Base-by-base conservation (phyloP, 2,888 invertebrate species). In the Calephelis perditalis region DNA sequence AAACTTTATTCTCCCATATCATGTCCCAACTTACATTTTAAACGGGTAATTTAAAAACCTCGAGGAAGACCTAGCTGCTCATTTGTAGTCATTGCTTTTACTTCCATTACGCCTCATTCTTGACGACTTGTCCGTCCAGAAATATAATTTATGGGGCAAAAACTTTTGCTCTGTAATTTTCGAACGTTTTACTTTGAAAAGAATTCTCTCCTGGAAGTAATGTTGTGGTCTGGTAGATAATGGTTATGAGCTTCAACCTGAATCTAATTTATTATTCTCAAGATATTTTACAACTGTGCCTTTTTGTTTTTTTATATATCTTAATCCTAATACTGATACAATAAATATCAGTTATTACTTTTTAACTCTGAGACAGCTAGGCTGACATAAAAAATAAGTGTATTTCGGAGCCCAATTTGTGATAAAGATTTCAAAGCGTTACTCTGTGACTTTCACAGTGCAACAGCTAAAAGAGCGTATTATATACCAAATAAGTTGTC, bases 1-100 rank as follows among this genome's bases (percentile, higher is more conserved):
- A 61, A 68, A 64, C 63, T 67, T 62, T 64, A 64, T 65, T 61
- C 65, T 56, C 59, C 62, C 65, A 65, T 65, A 62, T 65, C 62
- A 64, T 61, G 67, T 63, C 62, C 60, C 61, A 59, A 64, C 65
- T 64, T 61, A 65, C 62, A 64, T 64, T 67, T 65, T 64, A 64
- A 67, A 64, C 59, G 62, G 60, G 60, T 65, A 62, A 67, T 67
- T 67, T 66, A 62, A 64, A 64, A 64, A 52, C 57, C 60, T 58
- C 49, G 15, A 56, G 40, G 40, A 40, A 40, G 26, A 37, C 45
- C 55, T 40, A 61, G 62, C 62, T 62, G 15, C 63, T 62, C 65
- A 65, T 63, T 59, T 60, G 60, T 65, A 63, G 62, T 65, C 63
- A 65, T 62, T 40, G 59, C 63, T 63, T 63, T 58, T 58, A 55